Evolutionary conservation across 1,140 invertebrate species (phyloP), one percentile per base, ranked within the genome.

Genomic region (Oryctes rhinoceros): DNA sequence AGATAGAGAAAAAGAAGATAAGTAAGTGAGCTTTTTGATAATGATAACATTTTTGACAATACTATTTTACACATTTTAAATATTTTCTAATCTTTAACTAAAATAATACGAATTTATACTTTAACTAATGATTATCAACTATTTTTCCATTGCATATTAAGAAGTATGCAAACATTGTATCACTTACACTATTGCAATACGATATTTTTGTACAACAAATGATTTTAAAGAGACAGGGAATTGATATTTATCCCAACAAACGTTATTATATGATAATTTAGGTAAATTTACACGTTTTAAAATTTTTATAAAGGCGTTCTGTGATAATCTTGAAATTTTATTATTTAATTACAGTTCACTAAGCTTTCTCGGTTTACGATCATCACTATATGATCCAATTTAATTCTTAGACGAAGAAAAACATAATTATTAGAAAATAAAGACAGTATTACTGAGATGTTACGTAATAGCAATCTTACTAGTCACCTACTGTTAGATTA

Each of bases 271-370:
- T 59, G 53, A 18, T 59, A 59, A 59, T 59, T 59, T 59, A 6
- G 15, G 53, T 59, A 18, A 59, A 59, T 59, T 59, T 59, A 59
- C 15, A 59, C 49, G n/a, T 59, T 59, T 59, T 15, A 18, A 59
- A 18, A 59, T 59, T 59, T 59, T 59, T 59, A 59, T 59, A 59
- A 59, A 59, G 18, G n/a, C 13, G 13, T 59, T 59, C 53, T 59
- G 53, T 59, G 53, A 59, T 59, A 59, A 59, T 59, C 18, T 59
- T 59, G 15, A n/a, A 13, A 44, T 44, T 10, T 44, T 59, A n/a
- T 59, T n/a, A 59, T 59, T 59, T 59, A 15, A 15, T 44, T 5
- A 1, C 39, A 44, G 3, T 44, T 10, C 39, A 44, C 9, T 5
- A 44, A 10, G 3, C n/a, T 6, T 59, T 18, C 53, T 18, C 5